phyloP scores from a whole-genome alignment of 2,113 vertebrate genomes.

The Strigops habroptila region DNA sequence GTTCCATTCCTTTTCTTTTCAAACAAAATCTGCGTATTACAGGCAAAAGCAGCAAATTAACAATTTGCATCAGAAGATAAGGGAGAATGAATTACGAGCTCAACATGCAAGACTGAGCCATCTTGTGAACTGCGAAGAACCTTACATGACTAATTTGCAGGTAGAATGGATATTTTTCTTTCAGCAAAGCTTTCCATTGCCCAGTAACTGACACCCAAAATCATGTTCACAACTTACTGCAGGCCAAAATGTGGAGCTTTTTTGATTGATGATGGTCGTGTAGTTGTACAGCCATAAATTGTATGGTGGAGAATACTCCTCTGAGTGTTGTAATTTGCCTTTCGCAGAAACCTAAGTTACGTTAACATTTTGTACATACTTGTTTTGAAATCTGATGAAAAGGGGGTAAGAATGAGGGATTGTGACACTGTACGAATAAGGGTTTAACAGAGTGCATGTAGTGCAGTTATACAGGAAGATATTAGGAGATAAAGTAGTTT shows the following conservation, averaged over 20 bases:
- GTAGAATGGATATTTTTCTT: conserved; percentile 62
- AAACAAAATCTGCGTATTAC: conserved; percentile 55
- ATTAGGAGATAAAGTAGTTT: background rate
- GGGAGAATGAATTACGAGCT: conserved; percentile 87
- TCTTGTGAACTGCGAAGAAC: conserved; percentile 79
- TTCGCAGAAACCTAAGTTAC: background rate
- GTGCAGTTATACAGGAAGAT: background rate
- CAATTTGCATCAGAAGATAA: conserved; percentile 87
- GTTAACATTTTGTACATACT: background rate
- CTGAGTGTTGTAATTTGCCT: background rate
- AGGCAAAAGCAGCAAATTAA: conserved; percentile 96
- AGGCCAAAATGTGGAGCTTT: background rate
- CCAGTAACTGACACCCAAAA: background rate
- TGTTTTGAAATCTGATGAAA: background rate
- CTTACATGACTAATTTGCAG: conserved; percentile 76
- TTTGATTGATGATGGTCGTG: background rate
- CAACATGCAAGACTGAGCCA: conserved; percentile 86
- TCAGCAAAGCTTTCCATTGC: background rate
- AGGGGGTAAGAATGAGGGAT: background rate
- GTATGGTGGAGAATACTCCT: background rate
- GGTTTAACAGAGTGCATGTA: background rate
- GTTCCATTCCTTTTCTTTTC: background rate
- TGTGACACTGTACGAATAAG: background rate
- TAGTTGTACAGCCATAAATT: background rate
- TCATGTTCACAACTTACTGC: background rate